Evolutionary conservation across 2,888 invertebrate genomes (phyloP).

Genomic region (Agrochola lychnidis): DNA sequence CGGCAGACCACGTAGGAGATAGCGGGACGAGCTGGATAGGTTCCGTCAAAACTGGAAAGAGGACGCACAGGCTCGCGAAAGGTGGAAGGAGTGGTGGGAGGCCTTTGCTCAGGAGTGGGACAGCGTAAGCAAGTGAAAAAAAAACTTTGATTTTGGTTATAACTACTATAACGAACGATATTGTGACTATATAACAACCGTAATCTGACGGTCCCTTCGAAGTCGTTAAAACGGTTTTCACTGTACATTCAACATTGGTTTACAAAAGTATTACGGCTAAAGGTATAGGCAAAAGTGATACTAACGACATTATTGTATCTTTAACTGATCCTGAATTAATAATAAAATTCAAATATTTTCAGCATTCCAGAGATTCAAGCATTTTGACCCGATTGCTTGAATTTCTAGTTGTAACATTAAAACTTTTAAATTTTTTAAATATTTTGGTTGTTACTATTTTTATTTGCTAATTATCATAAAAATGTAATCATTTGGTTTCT

Average conservation of each 20-base stretch:
- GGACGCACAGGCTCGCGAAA: not conserved
- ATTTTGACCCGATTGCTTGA: not conserved
- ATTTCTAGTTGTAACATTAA: not conserved
- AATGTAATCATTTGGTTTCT: constrained; percentile 44
- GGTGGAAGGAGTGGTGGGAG: not conserved
- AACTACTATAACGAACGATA: too few species aligned
- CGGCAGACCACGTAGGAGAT: not conserved
- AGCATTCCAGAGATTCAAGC: not conserved
- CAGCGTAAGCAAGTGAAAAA: not conserved
- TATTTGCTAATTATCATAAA: not conserved
- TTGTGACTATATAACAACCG: too few species aligned
- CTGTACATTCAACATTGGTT: not conserved
- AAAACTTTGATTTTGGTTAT: too few species aligned
- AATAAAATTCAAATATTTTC: not conserved
- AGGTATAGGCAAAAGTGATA: not conserved
- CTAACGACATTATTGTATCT: not conserved
- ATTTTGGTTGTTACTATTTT: not conserved
- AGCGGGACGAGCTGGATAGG: too few species aligned
- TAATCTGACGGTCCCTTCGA: too few species aligned
- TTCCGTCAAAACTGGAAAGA: not conserved
- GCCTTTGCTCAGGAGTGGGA: too few species aligned
- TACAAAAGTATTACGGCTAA: not conserved
- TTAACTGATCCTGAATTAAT: not conserved
- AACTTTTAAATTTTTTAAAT: not conserved
- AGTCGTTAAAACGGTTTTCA: too few species aligned